Percentiles rank a stretch among this genome's conserved stretches.
Evolutionary conservation across 2,888 invertebrate species (phyloP).

Genomic region (Orthosia cruda): DNA sequence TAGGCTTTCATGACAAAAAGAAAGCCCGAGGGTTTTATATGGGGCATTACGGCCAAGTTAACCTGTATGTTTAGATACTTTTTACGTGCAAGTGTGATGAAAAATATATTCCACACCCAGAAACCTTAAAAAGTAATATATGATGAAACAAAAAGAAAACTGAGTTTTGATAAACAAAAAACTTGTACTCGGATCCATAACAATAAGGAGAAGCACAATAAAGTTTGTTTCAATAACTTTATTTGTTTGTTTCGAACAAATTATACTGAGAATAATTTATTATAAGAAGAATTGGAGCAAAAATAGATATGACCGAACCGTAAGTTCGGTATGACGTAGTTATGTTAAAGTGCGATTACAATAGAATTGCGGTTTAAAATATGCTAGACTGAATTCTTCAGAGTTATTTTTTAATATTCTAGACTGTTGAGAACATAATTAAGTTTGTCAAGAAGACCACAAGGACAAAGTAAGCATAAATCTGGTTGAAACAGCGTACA

Average conservation of each 20-base stretch:
- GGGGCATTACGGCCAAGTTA: no score
- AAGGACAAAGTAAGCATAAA: no score
- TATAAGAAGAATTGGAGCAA: not conserved
- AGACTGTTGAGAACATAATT: not conserved
- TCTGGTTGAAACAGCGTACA: not conserved
- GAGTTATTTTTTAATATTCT: constrained; percentile 3
- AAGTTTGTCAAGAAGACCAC: not conserved
- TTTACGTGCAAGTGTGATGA: no score
- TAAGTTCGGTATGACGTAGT: constrained; percentile 5
- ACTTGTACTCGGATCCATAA: not conserved
- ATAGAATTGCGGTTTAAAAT: constrained; percentile 10
- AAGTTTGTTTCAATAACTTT: constrained; percentile 18
- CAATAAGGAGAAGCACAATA: constrained; percentile 12
- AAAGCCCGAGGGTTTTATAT: no score
- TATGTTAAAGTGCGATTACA: constrained; percentile 1
- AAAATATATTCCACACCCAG: constrained; percentile 1
- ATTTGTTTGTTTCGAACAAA: not conserved
- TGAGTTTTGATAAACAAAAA: constrained; percentile 2
- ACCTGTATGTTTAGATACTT: no score
- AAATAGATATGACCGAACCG: constrained; percentile 7
- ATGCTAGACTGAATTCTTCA: not conserved
- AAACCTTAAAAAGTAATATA: constrained; percentile 7
- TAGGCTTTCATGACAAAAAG: no score
- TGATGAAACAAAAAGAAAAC: not conserved
- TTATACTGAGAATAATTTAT: not conserved